Base-by-base conservation (phyloP, 2,797 vertebrate genomes). In the Zalophus californianus region DNA sequence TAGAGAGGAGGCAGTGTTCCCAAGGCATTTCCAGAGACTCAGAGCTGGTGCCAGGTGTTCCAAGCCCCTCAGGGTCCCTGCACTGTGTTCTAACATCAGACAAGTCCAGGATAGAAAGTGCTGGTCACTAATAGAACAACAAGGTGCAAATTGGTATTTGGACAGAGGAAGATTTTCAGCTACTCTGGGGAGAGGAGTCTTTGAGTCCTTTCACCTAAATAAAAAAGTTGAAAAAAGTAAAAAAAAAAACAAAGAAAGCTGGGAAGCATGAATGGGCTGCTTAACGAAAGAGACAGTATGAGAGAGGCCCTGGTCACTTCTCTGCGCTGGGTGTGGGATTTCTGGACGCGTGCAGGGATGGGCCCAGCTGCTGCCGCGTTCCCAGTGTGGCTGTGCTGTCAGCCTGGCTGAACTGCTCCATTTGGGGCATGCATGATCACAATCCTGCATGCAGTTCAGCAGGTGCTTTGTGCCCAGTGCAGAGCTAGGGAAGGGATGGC, bases 351-450 rank as follows among this genome's bases (percentile, higher is more conserved):
- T 1, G 10, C 25, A 12, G 9, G 54, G 11, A 18, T 68, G n/a
- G 27, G 15, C 12, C 10, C 9, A 7, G 16, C 9, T 1, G 16
- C 4, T 2, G 25, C 6, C 0, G 0, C 6, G 21, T 48, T 32
- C 29, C 83, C 4, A 13, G 64, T 0, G 8, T 3, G 8, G 52
- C 41, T 0, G 13, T 5, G 64, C 73, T n/a, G n/a, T 3, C 2
- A 50, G 60, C n/a, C 1, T 16, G 62, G 80, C 35, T 6, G 29
- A 78, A 52, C 52, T 32, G 64, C 23, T 8, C 27, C 5, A 0
- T 48, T 60, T 60, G 77, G 41, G 79, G 7, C 1, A 5, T 9
- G 7, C 12, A 6, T 3, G 41, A 6, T 38, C 20, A 38, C 13
- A 38, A 0, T 3, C 58, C 7, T 52, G 14, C 12, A 21, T 12